Evolutionary conservation across 2,888 invertebrate genomes (phyloP).

Genomic region (Bruchidius siliquastri): DNA sequence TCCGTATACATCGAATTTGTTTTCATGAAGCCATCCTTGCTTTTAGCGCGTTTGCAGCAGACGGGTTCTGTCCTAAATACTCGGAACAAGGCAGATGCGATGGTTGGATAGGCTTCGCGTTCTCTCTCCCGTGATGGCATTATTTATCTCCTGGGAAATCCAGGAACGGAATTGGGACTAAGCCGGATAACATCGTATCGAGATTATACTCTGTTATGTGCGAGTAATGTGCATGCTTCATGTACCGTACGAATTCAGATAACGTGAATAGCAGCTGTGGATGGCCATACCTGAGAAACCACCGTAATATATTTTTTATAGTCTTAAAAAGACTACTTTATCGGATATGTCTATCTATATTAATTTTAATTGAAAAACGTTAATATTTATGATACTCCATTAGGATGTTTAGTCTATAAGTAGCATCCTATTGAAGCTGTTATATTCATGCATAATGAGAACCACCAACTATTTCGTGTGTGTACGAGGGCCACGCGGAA

Average conservation of each 20-base stretch:
- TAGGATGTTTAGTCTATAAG: no score
- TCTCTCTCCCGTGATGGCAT: neutral
- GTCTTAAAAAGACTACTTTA: no score
- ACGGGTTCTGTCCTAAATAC: neutral
- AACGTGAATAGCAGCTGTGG: neutral
- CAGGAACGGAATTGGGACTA: neutral
- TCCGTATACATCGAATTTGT: neutral
- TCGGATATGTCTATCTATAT: no score
- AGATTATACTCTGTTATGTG: neutral
- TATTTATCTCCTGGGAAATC: neutral
- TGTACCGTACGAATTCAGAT: neutral
- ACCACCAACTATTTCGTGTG: no score
- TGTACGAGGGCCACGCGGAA: no score
- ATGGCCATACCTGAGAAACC: neutral
- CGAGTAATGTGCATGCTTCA: neutral
- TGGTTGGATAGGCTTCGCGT: neutral
- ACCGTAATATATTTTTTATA: no score
- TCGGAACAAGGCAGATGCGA: neutral
- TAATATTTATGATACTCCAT: no score
- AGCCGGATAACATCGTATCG: neutral
- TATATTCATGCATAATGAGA: no score
- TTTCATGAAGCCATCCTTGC: neutral
- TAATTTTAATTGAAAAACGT: no score
- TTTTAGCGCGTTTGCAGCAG: neutral
- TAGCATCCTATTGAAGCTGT: no score